Evolutionary conservation across 1,140 invertebrate species (phyloP).

Genomic region (Pogonus chalceus): DNA sequence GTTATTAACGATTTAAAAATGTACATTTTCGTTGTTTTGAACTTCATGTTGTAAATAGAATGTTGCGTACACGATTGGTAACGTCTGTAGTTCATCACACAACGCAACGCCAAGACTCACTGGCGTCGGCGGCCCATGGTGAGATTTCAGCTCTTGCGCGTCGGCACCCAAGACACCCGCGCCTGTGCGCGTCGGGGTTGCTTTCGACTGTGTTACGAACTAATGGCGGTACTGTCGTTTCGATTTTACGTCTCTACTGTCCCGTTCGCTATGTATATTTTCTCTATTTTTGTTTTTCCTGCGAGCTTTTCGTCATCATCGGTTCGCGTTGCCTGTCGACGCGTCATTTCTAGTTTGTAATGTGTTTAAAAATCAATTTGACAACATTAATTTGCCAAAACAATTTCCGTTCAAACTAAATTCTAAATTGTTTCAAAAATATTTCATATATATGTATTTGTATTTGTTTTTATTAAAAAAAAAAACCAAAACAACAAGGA

Average conservation of each 20-base stretch:
- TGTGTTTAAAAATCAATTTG: constrained; percentile 6
- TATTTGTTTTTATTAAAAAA: no score
- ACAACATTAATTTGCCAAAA: constrained; percentile 1
- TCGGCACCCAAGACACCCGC: neutral
- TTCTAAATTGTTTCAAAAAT: no score
- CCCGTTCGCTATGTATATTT: neutral
- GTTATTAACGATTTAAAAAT: no score
- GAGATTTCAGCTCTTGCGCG: neutral
- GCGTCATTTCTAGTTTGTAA: constrained; percentile 7
- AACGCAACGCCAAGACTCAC: neutral
- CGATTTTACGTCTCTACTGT: constrained; percentile 4
- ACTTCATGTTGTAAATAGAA: no score
- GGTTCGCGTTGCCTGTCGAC: neutral
- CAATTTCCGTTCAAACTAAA: no score
- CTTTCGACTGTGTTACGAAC: neutral
- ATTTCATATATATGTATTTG: no score
- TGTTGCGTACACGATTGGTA: no score
- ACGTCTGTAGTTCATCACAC: neutral
- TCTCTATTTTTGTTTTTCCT: constrained; percentile 1
- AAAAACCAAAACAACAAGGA: no score
- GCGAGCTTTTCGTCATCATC: neutral
- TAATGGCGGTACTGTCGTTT: constrained; percentile 4
- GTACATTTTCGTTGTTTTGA: no score
- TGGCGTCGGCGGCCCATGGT: neutral
- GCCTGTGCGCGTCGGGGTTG: neutral